Evolutionary conservation across 2,888 invertebrate species (phyloP), one percentile per base, ranked within the genome.

Genomic region (Buathra laborator): DNA sequence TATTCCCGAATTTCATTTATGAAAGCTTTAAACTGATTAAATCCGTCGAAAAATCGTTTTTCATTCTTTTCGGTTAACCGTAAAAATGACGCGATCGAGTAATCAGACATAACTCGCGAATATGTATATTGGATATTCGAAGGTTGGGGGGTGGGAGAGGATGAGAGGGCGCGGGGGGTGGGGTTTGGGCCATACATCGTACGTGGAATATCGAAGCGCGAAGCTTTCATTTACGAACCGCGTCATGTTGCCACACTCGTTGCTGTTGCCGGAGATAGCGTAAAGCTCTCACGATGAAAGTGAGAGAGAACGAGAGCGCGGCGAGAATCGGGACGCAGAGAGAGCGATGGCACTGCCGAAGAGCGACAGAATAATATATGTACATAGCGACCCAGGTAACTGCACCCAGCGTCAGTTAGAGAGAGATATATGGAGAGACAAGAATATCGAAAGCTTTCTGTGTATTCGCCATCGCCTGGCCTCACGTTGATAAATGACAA

Each of bases 401-500:
- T 24, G 5, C 12, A 51, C 16, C 9, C 29, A 24, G 29, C 16
- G 51, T 43, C 44, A 24, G 53, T 12, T 24, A 29, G 43, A 37
- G 75, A 24, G 53, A 64, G 12, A 53, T 4, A 53, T 14, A 43
- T 19, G 24, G 29, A 62, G 59, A 62, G 32, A 29, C 29, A 46
- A 66, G 71, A 84, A 84, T 84, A 84, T 84, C 80, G 66, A 46
- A 67, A 74, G 77, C 67, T 67, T 76, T 76, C 84, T 70, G 67
- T 76, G 66, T 76, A 62, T 78, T 62, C 68, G 67, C 67, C 53
- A 53, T 62, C 62, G 74, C 64, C 37, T 71, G 64, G 68, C 32
- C 67, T 37, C 78, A 46, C 74, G 68, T 85, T 84, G 89, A 89
- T 89, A 89, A 89, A 89, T 90, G 90, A 90, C 87, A 88, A 90